Evolutionary conservation across 2,888 invertebrate genomes (phyloP).

Genomic region (Hemistola chrysoprasaria): DNA sequence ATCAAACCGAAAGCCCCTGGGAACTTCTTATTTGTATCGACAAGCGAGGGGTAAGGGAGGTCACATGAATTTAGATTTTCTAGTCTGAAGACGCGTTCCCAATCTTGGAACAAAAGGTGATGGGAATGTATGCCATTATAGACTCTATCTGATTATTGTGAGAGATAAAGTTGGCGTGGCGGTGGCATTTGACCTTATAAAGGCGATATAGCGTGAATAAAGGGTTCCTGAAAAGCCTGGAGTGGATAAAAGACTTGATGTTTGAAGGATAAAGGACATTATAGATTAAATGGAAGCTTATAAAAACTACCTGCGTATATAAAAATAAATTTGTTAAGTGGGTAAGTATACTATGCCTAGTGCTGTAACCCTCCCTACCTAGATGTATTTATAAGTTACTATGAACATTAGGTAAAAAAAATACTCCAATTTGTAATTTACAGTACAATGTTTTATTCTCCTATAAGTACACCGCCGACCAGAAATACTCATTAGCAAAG

Average conservation of each 20-base stretch:
- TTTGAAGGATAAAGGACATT: not conserved
- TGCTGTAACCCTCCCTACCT: too few species aligned
- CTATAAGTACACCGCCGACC: too few species aligned
- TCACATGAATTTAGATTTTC: constrained; percentile 59
- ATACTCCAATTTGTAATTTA: too few species aligned
- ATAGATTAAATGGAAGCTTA: too few species aligned
- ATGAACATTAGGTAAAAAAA: too few species aligned
- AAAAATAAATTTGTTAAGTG: too few species aligned
- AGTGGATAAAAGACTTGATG: constrained; percentile 27
- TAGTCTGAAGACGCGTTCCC: constrained; percentile 55
- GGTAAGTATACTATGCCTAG: too few species aligned
- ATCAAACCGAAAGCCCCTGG: constrained; percentile 25
- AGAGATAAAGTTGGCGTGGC: constrained; percentile 43
- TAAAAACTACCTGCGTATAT: too few species aligned
- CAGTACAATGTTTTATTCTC: too few species aligned
- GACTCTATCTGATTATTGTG: constrained; percentile 38
- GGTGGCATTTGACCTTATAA: constrained; percentile 44
- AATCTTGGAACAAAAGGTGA: constrained; percentile 63
- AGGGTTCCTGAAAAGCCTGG: constrained; percentile 43
- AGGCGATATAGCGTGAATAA: constrained; percentile 56
- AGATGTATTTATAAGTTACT: too few species aligned
- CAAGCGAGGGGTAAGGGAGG: constrained; percentile 37
- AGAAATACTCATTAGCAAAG: too few species aligned
- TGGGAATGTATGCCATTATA: constrained; percentile 31
- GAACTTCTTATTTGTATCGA: constrained; percentile 33